Percentiles rank a stretch among this genome's conserved stretches.
phyloP scores from a whole-genome alignment of 2,888 invertebrate species.

The Meganola albula region DNA sequence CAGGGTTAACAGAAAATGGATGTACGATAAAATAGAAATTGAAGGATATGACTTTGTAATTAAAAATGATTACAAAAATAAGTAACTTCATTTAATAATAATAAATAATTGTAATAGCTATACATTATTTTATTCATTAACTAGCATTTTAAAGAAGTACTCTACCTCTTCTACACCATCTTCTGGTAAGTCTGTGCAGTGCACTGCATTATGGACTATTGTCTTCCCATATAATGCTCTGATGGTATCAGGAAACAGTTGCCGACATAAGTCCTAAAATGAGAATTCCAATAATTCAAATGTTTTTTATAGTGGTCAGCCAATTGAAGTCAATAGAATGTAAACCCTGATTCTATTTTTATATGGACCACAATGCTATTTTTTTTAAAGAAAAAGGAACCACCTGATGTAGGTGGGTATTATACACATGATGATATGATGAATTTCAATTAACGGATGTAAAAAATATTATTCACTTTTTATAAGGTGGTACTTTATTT shows the following conservation, averaged over 20 bases:
- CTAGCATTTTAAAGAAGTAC: conserved; percentile 85
- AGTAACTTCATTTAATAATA: conserved; percentile 24
- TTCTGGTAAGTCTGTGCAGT: conserved; percentile 94
- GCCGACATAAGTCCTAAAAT: conserved; percentile 63
- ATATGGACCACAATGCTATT: too few relatives aligned
- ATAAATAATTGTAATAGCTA: not conserved
- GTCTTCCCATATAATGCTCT: conserved; percentile 89
- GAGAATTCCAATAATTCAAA: too few relatives aligned
- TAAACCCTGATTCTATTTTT: too few relatives aligned
- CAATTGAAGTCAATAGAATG: too few relatives aligned
- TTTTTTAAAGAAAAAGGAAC: too few relatives aligned
- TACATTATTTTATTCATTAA: conserved; percentile 29
- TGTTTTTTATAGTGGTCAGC: too few relatives aligned
- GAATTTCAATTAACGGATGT: too few relatives aligned
- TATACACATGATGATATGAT: too few relatives aligned
- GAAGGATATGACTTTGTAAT: conserved; percentile 85
- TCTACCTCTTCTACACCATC: conserved; percentile 89
- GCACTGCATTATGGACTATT: conserved; percentile 90
- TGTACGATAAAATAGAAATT: conserved; percentile 86
- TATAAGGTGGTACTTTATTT: too few relatives aligned
- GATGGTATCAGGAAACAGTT: conserved; percentile 88
- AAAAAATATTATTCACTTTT: too few relatives aligned
- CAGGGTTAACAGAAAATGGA: conserved; percentile 86
- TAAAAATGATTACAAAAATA: conserved; percentile 74
- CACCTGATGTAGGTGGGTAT: too few relatives aligned